These are phyloP conservation scores for Solenodon paradoxus DNA, from an alignment of 2,113 vertebrate species.

Conservation along the genomic window DNA sequence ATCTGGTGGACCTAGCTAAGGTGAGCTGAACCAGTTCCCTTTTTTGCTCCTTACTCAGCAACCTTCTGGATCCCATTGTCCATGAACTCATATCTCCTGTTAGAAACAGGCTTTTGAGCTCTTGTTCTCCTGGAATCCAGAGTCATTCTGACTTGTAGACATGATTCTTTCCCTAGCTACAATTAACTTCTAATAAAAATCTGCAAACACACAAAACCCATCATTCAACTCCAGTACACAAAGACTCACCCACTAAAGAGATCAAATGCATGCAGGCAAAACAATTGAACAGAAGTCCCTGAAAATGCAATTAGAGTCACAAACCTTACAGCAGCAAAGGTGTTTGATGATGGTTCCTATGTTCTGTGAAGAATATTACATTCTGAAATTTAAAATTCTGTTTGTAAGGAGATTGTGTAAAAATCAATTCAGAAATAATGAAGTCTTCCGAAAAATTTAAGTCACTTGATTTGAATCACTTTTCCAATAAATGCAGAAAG, in stretches of 20 bases:
- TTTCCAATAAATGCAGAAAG: not conserved
- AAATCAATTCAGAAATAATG: constrained; percentile 13
- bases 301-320: not conserved
- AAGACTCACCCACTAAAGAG: not conserved
- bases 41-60: not conserved
- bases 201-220: not conserved
- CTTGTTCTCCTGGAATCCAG: not conserved
- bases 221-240: not conserved
- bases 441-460: not conserved
- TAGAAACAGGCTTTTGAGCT: not conserved
- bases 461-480: not conserved
- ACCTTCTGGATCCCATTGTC: not conserved
- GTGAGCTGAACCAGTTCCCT: not conserved
- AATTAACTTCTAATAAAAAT: not conserved
- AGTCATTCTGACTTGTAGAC: not conserved
- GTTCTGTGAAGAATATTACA: not conserved
- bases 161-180: not conserved
- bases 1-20: not conserved
- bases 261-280: not conserved
- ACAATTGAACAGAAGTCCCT: not conserved
- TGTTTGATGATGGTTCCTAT: not conserved
- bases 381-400: not conserved
- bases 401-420: not conserved
- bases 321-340: not conserved
- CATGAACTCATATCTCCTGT: not conserved